A percentile compares a stretch with the other conserved stretches of the same genome.
Evolutionary conservation across 2,113 vertebrate genomes (phyloP).

Genomic region (Tyrannus savana): DNA sequence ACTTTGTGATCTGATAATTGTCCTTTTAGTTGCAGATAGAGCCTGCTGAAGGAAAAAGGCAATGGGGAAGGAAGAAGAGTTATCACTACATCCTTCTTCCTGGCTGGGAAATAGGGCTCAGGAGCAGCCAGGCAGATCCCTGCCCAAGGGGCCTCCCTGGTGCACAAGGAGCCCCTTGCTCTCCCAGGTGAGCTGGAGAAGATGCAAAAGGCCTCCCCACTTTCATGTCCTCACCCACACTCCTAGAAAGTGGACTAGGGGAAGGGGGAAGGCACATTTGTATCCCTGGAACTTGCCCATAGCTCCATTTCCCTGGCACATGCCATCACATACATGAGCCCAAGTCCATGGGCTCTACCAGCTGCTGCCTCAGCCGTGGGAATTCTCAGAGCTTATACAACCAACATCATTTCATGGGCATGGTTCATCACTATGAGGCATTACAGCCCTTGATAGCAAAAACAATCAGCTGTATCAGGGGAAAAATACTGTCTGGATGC

Average conservation of each 20-base stretch:
- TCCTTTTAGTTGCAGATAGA: not conserved
- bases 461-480: not conserved
- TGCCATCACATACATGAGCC: not conserved
- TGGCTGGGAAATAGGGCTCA: not conserved
- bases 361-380: not conserved
- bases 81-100: not conserved
- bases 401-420: not conserved
- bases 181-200: not conserved
- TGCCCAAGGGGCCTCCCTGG: not conserved
- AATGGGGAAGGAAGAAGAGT: not conserved
- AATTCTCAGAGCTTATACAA: not conserved
- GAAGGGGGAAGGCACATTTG: not conserved
- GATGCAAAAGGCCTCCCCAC: not conserved
- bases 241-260: rapidly evolving
- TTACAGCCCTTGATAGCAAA: not conserved
- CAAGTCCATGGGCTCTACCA: not conserved
- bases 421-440: not conserved
- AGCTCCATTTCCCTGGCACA: not conserved
- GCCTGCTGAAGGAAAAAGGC: not conserved
- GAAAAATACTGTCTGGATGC: not conserved
- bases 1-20: not conserved
- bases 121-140: not conserved
- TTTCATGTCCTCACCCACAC: rapidly evolving
- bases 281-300: not conserved
- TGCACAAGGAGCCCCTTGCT: not conserved